Evolutionary conservation across 2,888 invertebrate genomes (phyloP).

Genomic region (Aspidiotus rigidus): DNA sequence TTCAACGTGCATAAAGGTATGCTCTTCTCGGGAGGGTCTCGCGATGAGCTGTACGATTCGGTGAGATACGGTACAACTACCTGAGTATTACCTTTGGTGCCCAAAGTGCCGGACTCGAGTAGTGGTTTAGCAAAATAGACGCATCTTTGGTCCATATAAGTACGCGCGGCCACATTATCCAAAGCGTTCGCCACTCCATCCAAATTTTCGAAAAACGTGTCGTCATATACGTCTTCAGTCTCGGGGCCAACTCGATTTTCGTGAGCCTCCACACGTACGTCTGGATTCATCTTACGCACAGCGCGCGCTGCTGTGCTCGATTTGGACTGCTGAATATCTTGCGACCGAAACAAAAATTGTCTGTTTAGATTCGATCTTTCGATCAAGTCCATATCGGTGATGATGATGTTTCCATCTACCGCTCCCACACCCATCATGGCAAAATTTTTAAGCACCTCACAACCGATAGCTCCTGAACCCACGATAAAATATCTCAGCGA

Average conservation of each 20-base stretch:
- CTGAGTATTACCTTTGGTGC: constrained; percentile 96
- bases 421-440: constrained; percentile 94
- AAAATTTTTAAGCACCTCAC: constrained; percentile 96
- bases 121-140: constrained; percentile 94
- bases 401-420: constrained; percentile 63
- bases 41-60: constrained; percentile 94
- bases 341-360: constrained; percentile 92
- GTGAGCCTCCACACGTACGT: constrained; percentile 66
- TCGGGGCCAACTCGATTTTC: constrained; percentile 89
- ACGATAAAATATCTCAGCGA: constrained; percentile 69
- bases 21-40: constrained; percentile 97
- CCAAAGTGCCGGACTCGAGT: constrained; percentile 93
- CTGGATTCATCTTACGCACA: constrained; percentile 73
- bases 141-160: constrained; percentile 96
- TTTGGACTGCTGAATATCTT: constrained; percentile 88
- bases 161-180: constrained; percentile 95
- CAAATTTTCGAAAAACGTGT: constrained; percentile 82
- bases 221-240: constrained; percentile 88
- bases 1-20: constrained; percentile 97
- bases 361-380: constrained; percentile 97
- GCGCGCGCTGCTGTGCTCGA: constrained; percentile 82
- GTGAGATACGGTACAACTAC: constrained; percentile 93
- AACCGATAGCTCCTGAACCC: constrained; percentile 88
- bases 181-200: constrained; percentile 95
- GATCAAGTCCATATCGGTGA: constrained; percentile 99